Evolutionary conservation across 2,113 vertebrate genomes (phyloP).

Genomic region (Pontoporia blainvillei): DNA sequence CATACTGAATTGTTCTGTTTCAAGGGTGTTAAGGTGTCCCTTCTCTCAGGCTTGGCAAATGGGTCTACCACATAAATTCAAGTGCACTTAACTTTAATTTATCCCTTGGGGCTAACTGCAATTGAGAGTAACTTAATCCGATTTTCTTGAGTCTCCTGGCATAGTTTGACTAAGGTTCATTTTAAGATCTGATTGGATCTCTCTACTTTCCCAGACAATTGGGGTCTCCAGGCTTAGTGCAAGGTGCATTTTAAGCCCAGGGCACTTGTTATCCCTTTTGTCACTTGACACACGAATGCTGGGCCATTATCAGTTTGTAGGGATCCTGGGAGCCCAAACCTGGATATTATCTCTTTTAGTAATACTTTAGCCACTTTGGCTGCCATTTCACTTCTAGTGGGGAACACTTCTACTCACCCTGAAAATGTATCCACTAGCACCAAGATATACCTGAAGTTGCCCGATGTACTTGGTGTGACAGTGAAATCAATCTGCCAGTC

Average conservation of each 20-base stretch:
- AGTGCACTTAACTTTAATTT: neutral
- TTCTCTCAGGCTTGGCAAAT: neutral
- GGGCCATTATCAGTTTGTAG: neutral
- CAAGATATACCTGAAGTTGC: neutral
- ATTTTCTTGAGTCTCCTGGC: neutral
- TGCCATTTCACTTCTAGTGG: neutral
- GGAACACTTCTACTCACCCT: neutral
- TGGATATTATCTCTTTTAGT: neutral
- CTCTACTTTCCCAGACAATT: neutral
- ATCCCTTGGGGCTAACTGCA: neutral
- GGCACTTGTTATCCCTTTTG: neutral
- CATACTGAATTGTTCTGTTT: neutral
- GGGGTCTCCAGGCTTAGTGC: neutral
- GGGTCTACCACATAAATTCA: neutral
- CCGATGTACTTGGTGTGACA: neutral
- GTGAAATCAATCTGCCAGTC: neutral
- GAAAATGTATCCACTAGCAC: neutral
- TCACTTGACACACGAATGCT: neutral
- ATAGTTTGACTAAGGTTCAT: neutral
- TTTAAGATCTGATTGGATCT: neutral
- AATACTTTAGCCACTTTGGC: neutral
- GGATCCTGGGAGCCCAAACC: neutral
- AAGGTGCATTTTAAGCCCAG: neutral
- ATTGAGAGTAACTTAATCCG: neutral
- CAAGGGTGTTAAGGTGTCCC: neutral